Evolutionary conservation across 2,797 vertebrate genomes (phyloP), one percentile per base, ranked within the genome.

Genomic region (Eupleurogrammus muticus): DNA sequence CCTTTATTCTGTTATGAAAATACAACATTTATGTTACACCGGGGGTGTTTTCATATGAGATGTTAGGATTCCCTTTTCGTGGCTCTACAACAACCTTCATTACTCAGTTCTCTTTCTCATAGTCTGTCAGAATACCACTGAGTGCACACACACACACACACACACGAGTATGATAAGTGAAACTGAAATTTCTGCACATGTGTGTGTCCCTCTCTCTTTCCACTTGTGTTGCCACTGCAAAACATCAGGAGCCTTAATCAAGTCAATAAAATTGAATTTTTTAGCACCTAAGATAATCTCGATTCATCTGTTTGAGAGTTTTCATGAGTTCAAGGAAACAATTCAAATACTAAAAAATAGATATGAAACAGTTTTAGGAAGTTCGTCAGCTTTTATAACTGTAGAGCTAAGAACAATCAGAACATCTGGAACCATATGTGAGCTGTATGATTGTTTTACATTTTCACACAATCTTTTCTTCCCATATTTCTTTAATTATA

Each of bases 41-140:
- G 71, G 79, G 62, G 84, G 70, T 66, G 67, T 79, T 86, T 86
- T 90, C 74, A 85, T 86, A 77, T 79, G 90, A 90, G 87, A 92
- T 78, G 82, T 51, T 60, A 91, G 91, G 92, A 90, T 94, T 93
- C 91, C 91, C 91, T 79, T 88, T 90, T 90, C 83, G 90, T 72
- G 82, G 73, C 75, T 88, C 72, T 47, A 52, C 42, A 63, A 42
- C 50, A 51, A 58, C 9, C 38, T 52, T 19, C 16, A 80, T 90
- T 90, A 88, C 57, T 90, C 87, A 87, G 69, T 80, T 63, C 66
- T 78, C 64, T 47, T 73, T 80, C 66, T 84, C 70, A 59, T 51
- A 50, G 54, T 75, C 44, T 71, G 34, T 62, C 60, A 77, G 61
- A 67, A 67, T 68, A 71, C 68, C 77, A 73, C 70, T 54, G 28